Evolutionary conservation across 1,140 invertebrate genomes (phyloP), one percentile per base, ranked within the genome.

Genomic region (Telenomus remus): DNA sequence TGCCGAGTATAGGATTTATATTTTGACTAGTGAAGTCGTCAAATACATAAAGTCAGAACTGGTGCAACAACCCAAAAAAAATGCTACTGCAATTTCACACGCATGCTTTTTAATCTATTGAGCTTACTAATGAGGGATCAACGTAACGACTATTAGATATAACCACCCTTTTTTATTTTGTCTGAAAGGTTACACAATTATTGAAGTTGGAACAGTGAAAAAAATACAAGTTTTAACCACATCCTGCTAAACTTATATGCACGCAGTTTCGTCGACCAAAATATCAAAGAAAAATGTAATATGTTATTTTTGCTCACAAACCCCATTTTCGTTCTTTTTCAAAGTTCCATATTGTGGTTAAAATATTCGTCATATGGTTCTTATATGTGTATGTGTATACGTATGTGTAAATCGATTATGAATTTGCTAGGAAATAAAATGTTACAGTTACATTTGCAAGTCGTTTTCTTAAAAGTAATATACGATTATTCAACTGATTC

Each of bases 11-110:
- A 35, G 5, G 10, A 6, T 35, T 6, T 35, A 35, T 35, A 35
- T 35, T 35, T 35, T 35, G n/a, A n/a, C n/a, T n/a, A n/a, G n/a
- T n/a, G n/a, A n/a, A n/a, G 79, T 80, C 77, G 79, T 79, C 70
- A 72, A 78, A 68, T 80, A 82, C 82, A 78, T 84, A 76, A 83
- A 79, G 80, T 79, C 82, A 82, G 81, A 84, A 84, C 82, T 82
- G 72, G 75, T 72, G 80, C 81, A 78, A 80, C 80, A 82, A n/a
- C n/a, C n/a, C 65, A 82, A 79, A 76, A 78, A 84, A 81, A 82
- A 82, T 80, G 76, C 80, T 68, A 82, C 71, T 79, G 71, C 69
- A 76, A 82, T 79, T 71, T 73, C 59, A 65, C 75, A 77, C 75
- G 75, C 75, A 72, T 49, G 14, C 50, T 43, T 72, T 44, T 72